phyloP scores from a whole-genome alignment of 2,113 vertebrate genomes.

The Dicerorhinus sumatrensis region DNA sequence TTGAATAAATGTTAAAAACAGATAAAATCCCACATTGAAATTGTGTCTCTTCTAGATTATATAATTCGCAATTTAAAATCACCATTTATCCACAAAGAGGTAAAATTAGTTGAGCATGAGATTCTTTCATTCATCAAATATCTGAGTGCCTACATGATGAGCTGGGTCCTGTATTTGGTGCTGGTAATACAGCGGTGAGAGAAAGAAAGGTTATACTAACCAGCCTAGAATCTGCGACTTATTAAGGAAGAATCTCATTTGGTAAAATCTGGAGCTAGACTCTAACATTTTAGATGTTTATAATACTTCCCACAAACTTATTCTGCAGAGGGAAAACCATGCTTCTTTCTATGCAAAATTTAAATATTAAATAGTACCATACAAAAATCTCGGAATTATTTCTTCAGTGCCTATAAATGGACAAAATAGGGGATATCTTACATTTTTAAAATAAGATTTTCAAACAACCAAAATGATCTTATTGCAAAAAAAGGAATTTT shows the following conservation, averaged over 20 bases:
- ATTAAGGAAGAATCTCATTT: slow-evolving; percentile 1
- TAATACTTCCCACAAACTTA: not conserved
- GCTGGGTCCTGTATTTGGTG: not conserved
- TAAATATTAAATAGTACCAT: not conserved
- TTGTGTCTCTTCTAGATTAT: slow-evolving; percentile 4
- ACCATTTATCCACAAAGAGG: not conserved
- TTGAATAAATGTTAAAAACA: slow-evolving; percentile 25
- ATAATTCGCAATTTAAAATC: not conserved
- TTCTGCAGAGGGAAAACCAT: slow-evolving; percentile 1
- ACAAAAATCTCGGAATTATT: slow-evolving; percentile 9
- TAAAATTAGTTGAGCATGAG: not conserved
- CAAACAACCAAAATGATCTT: not conserved
- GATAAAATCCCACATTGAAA: not conserved
- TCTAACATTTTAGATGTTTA: slow-evolving; percentile 4
- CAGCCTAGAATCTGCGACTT: slow-evolving; percentile 21
- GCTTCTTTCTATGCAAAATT: slow-evolving; percentile 10
- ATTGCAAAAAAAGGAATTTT: not conserved
- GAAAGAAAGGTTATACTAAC: slow-evolving; percentile 36
- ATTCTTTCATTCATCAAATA: not conserved
- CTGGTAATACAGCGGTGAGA: not conserved
- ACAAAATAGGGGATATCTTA: not conserved
- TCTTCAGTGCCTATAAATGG: not conserved
- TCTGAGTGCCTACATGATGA: not conserved
- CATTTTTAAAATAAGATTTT: slow-evolving; percentile 28
- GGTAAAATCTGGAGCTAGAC: slow-evolving; percentile 27